phyloP scores from a whole-genome alignment of 2,888 invertebrate species.

The Sceliomorpha sp. region DNA sequence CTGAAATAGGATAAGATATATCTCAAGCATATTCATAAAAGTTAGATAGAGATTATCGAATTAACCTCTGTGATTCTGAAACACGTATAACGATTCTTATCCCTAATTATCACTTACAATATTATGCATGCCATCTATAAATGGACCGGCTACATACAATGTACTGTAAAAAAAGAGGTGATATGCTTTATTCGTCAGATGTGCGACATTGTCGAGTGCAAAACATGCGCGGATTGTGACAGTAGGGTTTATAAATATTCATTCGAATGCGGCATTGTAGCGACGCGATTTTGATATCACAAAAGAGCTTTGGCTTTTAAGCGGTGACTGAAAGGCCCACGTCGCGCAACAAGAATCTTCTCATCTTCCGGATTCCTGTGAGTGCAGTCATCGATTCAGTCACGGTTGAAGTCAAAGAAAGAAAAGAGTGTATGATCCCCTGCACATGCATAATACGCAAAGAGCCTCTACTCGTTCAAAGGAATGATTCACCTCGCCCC shows the following conservation, averaged over 20 bases:
- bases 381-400: slow-evolving; percentile 34
- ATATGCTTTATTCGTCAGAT: too few species aligned
- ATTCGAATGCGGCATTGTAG: slow-evolving; percentile 11
- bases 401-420: slow-evolving; percentile 22
- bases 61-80: too few species aligned
- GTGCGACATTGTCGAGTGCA: slow-evolving; percentile 21
- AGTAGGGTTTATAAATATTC: slow-evolving; percentile 28
- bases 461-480: slow-evolving; percentile 40
- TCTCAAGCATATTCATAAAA: too few species aligned
- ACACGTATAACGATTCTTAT: too few species aligned
- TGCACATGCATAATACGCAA: slow-evolving; percentile 42
- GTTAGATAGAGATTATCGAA: too few species aligned
- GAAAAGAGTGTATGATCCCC: slow-evolving; percentile 30
- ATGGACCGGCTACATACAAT: too few species aligned
- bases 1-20: too few species aligned
- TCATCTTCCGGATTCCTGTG: slow-evolving; percentile 47
- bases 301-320: slow-evolving; percentile 17
- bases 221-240: slow-evolving; percentile 3
- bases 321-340: slow-evolving; percentile 12
- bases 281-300: slow-evolving; percentile 10
- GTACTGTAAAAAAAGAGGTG: too few species aligned
- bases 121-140: too few species aligned
- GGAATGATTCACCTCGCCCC: slow-evolving; percentile 45
- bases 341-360: slow-evolving; percentile 21
- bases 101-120: too few species aligned